A percentile compares a stretch with the other conserved stretches of the same genome.
phyloP scores from a whole-genome alignment of 2,888 invertebrate species.

The Phasia obesa region DNA sequence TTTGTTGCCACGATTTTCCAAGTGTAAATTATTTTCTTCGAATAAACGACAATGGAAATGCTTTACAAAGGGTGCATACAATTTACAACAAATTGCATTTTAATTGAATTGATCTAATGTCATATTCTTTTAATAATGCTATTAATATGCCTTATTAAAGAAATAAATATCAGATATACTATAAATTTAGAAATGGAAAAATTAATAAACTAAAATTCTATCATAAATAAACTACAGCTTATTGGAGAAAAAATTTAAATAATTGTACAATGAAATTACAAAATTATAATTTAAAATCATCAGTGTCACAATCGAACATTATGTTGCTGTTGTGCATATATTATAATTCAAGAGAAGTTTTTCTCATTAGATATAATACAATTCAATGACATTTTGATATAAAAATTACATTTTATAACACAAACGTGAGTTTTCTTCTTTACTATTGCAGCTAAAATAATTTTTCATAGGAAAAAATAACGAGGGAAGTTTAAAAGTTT shows the following conservation, averaged over 20 bases:
- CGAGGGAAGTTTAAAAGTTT: too few relatives aligned
- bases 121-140: neutral
- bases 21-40: slow-evolving; percentile 11
- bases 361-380: too few relatives aligned
- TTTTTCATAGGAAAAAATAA: too few relatives aligned
- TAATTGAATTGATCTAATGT: slow-evolving; percentile 23
- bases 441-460: too few relatives aligned
- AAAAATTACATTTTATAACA: too few relatives aligned
- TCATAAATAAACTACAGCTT: neutral
- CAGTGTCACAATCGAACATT: too few relatives aligned
- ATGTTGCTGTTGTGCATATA: too few relatives aligned
- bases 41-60: neutral
- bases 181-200: neutral
- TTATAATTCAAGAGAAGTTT: too few relatives aligned
- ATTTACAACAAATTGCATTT: slow-evolving; percentile 14
- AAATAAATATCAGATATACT: neutral
- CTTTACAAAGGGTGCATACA: neutral
- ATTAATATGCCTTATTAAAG: neutral
- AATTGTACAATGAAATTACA: neutral
- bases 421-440: too few relatives aligned
- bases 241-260: too few relatives aligned
- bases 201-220: neutral
- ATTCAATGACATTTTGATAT: too few relatives aligned
- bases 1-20: neutral
- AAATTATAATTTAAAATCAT: too few relatives aligned